A percentile compares a stretch with the other conserved stretches of the same genome.
Conservation (phyloP, 2,888 invertebrate species). For the Allolobophora icterica region DNA sequence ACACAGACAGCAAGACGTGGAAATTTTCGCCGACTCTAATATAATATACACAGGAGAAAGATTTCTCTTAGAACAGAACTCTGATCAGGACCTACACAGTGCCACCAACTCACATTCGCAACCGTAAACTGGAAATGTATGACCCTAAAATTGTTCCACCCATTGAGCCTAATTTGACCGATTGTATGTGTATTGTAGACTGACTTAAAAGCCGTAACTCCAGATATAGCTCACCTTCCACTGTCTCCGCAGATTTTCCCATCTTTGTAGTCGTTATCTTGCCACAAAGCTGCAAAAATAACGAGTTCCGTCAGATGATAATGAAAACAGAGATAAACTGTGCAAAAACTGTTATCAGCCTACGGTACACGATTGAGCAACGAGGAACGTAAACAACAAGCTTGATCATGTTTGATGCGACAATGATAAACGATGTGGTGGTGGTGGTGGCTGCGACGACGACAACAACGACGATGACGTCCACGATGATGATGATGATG, state of each 20-base stretch:
- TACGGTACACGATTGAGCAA: too few relatives aligned
- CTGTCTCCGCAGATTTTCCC: slow-evolving; percentile 40
- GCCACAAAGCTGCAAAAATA: slow-evolving; percentile 33
- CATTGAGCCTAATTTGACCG: too few relatives aligned
- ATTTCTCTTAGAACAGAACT: too few relatives aligned
- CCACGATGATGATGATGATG: too few relatives aligned
- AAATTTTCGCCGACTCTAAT: too few relatives aligned
- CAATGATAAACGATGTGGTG: not conserved
- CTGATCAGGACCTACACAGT: too few relatives aligned
- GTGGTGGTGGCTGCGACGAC: not conserved
- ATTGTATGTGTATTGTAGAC: not conserved
- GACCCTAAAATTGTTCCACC: too few relatives aligned
- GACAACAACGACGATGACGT: too few relatives aligned
- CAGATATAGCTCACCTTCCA: slow-evolving; percentile 32
- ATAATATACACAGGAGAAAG: too few relatives aligned
- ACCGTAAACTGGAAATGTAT: too few relatives aligned
- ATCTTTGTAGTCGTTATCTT: slow-evolving; percentile 36
- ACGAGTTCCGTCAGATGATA: not conserved
- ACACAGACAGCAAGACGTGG: too few relatives aligned
- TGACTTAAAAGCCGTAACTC: not conserved
- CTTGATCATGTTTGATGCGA: not conserved
- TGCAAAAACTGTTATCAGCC: not conserved
- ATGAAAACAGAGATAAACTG: not conserved
- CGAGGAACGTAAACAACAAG: not conserved
- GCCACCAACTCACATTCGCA: too few relatives aligned